Conservation (phyloP, 2,888 invertebrate species). For the Ornithoptera priamus region DNA sequence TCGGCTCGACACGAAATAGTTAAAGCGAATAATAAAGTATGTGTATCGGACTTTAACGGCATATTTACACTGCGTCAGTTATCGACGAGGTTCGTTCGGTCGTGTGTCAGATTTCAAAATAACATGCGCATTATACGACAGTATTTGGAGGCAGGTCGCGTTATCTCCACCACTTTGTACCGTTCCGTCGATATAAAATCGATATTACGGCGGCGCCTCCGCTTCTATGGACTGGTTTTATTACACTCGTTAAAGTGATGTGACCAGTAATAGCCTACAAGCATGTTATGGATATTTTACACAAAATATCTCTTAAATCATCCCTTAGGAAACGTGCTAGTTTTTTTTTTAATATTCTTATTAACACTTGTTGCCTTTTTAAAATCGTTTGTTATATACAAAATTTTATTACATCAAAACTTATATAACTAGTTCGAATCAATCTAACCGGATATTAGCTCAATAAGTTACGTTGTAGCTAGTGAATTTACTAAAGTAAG, state of each 20-base stretch:
- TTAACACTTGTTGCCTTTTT: too few species aligned
- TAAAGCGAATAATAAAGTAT: background rate
- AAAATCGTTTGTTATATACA: too few species aligned
- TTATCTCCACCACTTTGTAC: conserved; percentile 37
- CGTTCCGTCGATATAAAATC: conserved; percentile 42
- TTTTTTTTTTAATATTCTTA: too few species aligned
- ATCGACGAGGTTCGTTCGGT: background rate
- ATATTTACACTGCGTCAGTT: background rate
- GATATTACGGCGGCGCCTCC: conserved; percentile 46
- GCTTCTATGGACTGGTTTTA: conserved; percentile 41
- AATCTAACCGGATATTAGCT: too few species aligned
- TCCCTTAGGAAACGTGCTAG: too few species aligned
- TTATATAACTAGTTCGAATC: too few species aligned
- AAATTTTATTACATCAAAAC: too few species aligned
- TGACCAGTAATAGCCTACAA: conserved; percentile 19
- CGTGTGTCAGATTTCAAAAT: background rate
- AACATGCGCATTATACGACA: background rate
- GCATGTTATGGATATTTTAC: background rate
- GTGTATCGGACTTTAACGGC: background rate
- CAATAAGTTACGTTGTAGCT: too few species aligned
- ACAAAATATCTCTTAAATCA: too few species aligned
- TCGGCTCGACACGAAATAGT: background rate
- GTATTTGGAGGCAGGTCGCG: conserved; percentile 33
- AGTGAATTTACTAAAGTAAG: too few species aligned
- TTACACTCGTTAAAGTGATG: conserved; percentile 34